Evolutionary conservation across 2,888 invertebrate species (phyloP).

Genomic region (Vanessa cardui): DNA sequence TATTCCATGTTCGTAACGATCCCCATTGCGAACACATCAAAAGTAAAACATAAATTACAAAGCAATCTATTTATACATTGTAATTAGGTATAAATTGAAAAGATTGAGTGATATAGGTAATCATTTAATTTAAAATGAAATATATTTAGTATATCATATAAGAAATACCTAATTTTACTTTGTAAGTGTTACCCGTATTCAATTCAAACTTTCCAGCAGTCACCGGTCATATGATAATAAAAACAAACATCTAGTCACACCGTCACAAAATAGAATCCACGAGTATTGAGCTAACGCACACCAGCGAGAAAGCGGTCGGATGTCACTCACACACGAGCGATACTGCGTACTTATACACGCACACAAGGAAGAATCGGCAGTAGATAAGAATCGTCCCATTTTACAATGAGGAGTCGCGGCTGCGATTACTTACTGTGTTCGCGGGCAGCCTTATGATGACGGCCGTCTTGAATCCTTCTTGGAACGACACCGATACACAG

Average conservation of each 20-base stretch:
- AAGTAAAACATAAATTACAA: background rate
- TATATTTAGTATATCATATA: slow-evolving; percentile 4
- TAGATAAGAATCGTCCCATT: slow-evolving; percentile 82
- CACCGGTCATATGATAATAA: slow-evolving; percentile 80
- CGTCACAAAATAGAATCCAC: slow-evolving; percentile 77
- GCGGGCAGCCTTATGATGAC: slow-evolving; percentile 82
- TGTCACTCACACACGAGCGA: slow-evolving; percentile 68
- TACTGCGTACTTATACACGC: slow-evolving; percentile 50
- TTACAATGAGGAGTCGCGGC: slow-evolving; percentile 77
- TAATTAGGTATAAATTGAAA: background rate
- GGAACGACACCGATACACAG: slow-evolving; percentile 65
- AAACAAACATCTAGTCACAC: slow-evolving; percentile 80
- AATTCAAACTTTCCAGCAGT: slow-evolving; percentile 54
- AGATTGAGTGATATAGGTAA: background rate
- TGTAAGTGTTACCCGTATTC: slow-evolving; percentile 19
- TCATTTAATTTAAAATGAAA: slow-evolving; percentile 1
- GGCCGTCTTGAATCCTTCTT: slow-evolving; percentile 78
- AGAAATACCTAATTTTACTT: background rate
- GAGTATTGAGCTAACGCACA: slow-evolving; percentile 79
- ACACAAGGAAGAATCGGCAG: slow-evolving; percentile 61
- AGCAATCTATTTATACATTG: background rate
- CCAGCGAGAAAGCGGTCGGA: slow-evolving; percentile 69
- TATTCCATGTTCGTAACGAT: too few species aligned
- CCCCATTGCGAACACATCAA: background rate
- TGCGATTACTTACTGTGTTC: slow-evolving; percentile 78